Evolutionary conservation across 2,888 invertebrate genomes (phyloP).

Genomic region (Lithophane ornitopus): DNA sequence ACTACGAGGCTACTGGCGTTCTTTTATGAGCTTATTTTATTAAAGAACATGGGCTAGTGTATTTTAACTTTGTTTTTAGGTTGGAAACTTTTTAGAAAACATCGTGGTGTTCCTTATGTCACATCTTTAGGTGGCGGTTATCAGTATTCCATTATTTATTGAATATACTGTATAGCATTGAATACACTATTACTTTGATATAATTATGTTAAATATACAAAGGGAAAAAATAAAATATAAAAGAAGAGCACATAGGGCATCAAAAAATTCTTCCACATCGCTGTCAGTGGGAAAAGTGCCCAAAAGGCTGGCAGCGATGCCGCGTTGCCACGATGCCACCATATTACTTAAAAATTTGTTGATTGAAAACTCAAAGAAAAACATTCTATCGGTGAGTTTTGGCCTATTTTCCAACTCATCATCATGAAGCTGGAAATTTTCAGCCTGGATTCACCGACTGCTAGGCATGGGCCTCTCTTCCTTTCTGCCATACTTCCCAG

Average conservation of each 20-base stretch:
- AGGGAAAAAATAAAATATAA: too few relatives aligned
- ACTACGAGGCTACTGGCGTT: slow-evolving; percentile 33
- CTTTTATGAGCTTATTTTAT: slow-evolving; percentile 50
- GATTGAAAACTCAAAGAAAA: neutral
- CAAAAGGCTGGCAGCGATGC: too few relatives aligned
- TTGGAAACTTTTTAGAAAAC: neutral
- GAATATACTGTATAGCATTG: neutral
- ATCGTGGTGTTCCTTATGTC: neutral
- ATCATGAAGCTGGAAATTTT: neutral
- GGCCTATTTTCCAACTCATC: neutral
- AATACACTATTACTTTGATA: too few relatives aligned
- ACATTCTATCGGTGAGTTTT: too few relatives aligned
- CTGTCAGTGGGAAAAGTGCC: too few relatives aligned
- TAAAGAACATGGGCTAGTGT: slow-evolving; percentile 36
- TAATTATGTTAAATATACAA: too few relatives aligned
- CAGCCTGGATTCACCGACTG: too few relatives aligned
- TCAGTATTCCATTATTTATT: neutral
- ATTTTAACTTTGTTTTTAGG: slow-evolving; percentile 7
- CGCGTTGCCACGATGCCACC: too few relatives aligned
- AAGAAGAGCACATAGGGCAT: too few relatives aligned
- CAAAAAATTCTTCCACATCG: too few relatives aligned
- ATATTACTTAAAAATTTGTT: neutral
- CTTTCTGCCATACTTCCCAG: neutral
- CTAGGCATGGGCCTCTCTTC: neutral
- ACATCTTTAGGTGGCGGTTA: neutral